Base-by-base conservation (phyloP, 2,113 vertebrate genomes). In the Herpailurus yagouaroundi region DNA sequence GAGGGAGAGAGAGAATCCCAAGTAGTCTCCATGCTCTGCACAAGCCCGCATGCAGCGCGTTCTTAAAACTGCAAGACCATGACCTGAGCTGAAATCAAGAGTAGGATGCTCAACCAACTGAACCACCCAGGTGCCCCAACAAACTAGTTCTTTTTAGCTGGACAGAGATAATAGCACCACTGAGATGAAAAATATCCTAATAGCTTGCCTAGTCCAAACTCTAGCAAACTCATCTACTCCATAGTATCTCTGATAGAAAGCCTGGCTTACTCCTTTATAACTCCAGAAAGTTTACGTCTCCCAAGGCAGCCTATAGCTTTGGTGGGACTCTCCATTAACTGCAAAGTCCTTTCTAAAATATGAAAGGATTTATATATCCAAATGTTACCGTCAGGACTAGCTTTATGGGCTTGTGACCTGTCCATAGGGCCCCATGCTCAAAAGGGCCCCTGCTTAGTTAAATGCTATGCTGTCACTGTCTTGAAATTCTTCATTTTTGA, bases 401-500 rank as follows among this genome's bases (percentile, higher is more conserved):
- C 31, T 97, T 94, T 80, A 88, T 80, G 74, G 18, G 38, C 27
- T 92, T 94, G 2, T 82, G 81, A 94, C 13, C 33, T 91, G 31
- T 74, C 64, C 41, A 71, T 52, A 76, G 48, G 38, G 7, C 29
- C 52, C 77, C 41, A 45, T 38, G 60, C 16, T 63, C n/a, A 69
- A n/a, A 90, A 85, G 15, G 12, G 71, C 14, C 45, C 27, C 9
- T 79, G 38, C 64, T 92, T 95, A n/a, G 66, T 81, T 93, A 84
- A 96, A 88, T 86, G 29, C 16, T 88, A 48, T 68, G 29, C 25
- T 92, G 38, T 76, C 18, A 52, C 25, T 41, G 18, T 81, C 57
- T 71, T 81, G 29, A 96, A 96, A 96, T 86, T 57, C 23, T 83
- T 66, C 79, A 79, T 38, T 82, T 94, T 95, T 88, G 21, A 96